A percentile compares a stretch with the other conserved stretches of the same genome.
Evolutionary conservation across 2,888 invertebrate species (phyloP).

Genomic region (Parnassius glacialis): DNA sequence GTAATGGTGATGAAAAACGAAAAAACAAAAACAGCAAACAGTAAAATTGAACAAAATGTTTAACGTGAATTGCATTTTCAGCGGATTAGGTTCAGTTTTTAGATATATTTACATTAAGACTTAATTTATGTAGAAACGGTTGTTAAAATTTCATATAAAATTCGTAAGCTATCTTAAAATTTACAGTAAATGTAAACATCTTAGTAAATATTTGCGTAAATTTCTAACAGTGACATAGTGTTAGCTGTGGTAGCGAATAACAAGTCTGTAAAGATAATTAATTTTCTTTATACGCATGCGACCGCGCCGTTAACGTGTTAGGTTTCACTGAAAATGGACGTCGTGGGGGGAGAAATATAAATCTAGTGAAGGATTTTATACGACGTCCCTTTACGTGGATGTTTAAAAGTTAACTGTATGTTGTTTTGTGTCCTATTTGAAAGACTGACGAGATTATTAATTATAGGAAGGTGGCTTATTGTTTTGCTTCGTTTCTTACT

Average conservation of each 20-base stretch:
- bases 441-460: slow-evolving; percentile 7
- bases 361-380: slow-evolving; percentile 24
- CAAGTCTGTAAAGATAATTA: slow-evolving; percentile 16
- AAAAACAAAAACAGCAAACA: no score
- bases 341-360: slow-evolving; percentile 21
- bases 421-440: slow-evolving; percentile 9
- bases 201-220: slow-evolving; percentile 8
- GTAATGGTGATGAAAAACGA: no score
- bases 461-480: no score
- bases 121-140: no score
- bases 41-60: no score
- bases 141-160: no score
- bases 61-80: no score
- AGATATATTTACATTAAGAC: no score
- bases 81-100: no score
- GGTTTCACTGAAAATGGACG: slow-evolving; percentile 24
- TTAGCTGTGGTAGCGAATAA: slow-evolving; percentile 8
- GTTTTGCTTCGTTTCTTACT: no score
- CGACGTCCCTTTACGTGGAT: slow-evolving; percentile 25
- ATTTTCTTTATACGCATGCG: slow-evolving; percentile 22
- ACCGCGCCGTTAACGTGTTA: slow-evolving; percentile 19
- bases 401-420: slow-evolving; percentile 20
- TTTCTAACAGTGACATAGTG: background rate
- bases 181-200: background rate
- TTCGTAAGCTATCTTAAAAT: no score